Evolutionary conservation across 2,797 vertebrate species (phyloP).

Genomic region (Sebastes umbrosus): DNA sequence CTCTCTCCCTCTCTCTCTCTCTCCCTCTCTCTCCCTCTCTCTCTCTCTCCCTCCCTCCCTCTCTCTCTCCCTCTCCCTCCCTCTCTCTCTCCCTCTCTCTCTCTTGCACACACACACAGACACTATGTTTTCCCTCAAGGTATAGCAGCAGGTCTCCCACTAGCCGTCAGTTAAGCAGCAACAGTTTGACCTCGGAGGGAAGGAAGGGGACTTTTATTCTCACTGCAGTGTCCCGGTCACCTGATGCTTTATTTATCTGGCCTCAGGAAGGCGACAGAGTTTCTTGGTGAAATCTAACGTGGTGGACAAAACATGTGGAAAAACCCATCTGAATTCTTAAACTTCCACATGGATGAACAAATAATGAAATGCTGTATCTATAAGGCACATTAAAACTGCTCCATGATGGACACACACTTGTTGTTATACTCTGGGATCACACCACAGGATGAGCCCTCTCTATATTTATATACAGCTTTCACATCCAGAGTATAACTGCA

Average conservation of each 20-base stretch:
- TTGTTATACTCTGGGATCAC: neutral
- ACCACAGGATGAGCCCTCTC: neutral
- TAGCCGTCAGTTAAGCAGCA: conserved; percentile 61
- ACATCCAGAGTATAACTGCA: neutral
- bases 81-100: neutral
- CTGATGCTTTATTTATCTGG: conserved; percentile 53
- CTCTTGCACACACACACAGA: neutral
- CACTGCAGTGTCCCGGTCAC: conserved; percentile 72
- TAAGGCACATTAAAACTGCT: neutral
- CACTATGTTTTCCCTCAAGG: conserved; percentile 44
- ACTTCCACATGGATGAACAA: neutral
- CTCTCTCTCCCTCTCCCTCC: too few relatives aligned
- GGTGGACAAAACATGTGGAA: neutral
- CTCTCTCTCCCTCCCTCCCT: too few relatives aligned
- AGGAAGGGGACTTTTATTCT: conserved; percentile 42
- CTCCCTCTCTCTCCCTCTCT: too few relatives aligned
- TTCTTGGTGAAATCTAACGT: neutral
- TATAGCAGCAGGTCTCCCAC: conserved; percentile 60
- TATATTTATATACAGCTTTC: neutral
- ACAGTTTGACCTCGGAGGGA: conserved; percentile 62
- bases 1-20: neutral
- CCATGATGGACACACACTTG: neutral
- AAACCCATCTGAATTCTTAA: neutral
- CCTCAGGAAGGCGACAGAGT: conserved; percentile 53
- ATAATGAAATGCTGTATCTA: neutral